Percentiles rank a stretch among this genome's conserved stretches.
Conservation (phyloP, 2,797 vertebrate species). For the Tinamus major region DNA sequence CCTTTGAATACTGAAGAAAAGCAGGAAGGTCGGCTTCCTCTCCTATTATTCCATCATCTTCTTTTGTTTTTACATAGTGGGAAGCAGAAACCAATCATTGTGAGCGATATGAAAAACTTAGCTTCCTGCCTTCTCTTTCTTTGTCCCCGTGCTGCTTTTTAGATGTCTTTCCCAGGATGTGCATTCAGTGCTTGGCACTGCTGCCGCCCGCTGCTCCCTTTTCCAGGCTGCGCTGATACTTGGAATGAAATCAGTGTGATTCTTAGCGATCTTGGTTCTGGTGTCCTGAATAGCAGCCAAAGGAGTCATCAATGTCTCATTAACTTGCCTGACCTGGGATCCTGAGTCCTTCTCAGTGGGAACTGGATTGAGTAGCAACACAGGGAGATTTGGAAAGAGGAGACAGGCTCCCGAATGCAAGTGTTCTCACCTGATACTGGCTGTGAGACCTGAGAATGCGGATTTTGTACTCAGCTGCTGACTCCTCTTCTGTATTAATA, state of each 20-base stretch:
- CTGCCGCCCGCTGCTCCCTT: neutral
- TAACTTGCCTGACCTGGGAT: neutral
- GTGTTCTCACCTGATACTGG: neutral
- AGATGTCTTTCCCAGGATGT: neutral
- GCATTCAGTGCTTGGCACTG: neutral
- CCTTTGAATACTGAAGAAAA: neutral
- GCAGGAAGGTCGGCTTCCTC: constrained; percentile 55
- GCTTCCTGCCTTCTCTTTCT: constrained; percentile 42
- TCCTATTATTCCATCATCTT: neutral
- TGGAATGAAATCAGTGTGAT: neutral
- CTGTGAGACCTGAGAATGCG: neutral
- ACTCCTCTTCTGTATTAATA: neutral
- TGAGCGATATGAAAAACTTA: neutral
- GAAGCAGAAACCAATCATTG: neutral
- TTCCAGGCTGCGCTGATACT: neutral
- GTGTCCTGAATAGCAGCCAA: neutral
- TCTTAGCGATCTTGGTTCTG: neutral
- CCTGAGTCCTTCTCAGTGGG: neutral
- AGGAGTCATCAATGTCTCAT: constrained; percentile 3
- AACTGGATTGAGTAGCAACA: neutral
- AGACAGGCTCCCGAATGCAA: neutral
- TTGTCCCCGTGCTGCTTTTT: neutral
- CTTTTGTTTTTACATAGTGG: neutral
- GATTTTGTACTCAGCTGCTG: neutral
- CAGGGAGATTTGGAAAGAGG: neutral